Evolutionary conservation across 2,888 invertebrate genomes (phyloP).

Genomic region (Hydrotaea cyrtoneurina): DNA sequence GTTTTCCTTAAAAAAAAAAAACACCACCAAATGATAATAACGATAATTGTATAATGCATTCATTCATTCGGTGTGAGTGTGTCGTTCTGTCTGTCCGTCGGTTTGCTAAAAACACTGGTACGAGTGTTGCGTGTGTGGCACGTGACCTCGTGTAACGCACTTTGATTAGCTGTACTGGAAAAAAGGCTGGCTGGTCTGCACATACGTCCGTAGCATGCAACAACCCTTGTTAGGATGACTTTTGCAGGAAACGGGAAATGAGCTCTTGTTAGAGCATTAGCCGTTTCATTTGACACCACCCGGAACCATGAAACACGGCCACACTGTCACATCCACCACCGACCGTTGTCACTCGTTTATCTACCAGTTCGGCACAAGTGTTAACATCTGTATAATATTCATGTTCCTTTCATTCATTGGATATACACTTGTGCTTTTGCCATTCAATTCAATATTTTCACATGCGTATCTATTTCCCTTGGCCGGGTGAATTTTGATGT

Average conservation of each 20-base stretch:
- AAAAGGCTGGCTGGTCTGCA: constrained; percentile 25
- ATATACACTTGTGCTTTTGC: constrained; percentile 55
- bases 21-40: constrained; percentile 39
- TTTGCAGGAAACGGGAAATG: not conserved
- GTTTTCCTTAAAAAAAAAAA: constrained; percentile 4
- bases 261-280: constrained; percentile 50
- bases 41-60: constrained; percentile 59
- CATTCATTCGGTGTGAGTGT: not conserved
- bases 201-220: not conserved
- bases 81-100: not conserved
- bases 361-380: constrained; percentile 50
- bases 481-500: constrained; percentile 14
- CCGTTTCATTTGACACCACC: constrained; percentile 59
- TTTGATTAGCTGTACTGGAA: constrained; percentile 75
- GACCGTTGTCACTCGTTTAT: constrained; percentile 46
- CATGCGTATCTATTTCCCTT: constrained; percentile 50
- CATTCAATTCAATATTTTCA: constrained; percentile 50
- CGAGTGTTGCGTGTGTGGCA: constrained; percentile 69
- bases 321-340: constrained; percentile 49
- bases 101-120: constrained; percentile 44
- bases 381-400: constrained; percentile 49
- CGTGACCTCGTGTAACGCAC: constrained; percentile 75
- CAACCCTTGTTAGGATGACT: constrained; percentile 58
- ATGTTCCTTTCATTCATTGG: not conserved
- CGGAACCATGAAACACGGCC: constrained; percentile 48